Base-by-base conservation (phyloP, 2,113 vertebrate genomes). In the Crotophaga sulcirostris region DNA sequence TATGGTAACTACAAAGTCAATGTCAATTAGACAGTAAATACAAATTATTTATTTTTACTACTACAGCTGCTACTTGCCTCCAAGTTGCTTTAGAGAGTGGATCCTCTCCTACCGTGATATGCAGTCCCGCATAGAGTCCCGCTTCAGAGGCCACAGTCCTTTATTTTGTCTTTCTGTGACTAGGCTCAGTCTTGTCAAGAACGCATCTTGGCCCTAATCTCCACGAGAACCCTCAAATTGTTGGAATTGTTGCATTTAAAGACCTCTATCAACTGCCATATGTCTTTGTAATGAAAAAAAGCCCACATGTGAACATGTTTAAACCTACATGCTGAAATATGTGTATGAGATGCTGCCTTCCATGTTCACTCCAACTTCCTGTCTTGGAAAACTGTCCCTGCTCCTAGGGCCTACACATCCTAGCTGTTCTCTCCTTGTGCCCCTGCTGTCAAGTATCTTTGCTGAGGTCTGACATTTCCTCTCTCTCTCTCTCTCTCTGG, bases 1-100 rank as follows among this genome's bases (percentile, higher is more conserved):
- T 97, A 34, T 96, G 98, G 98, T 98, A 98, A 98, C 87, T 95
- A 96, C 38, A 68, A 52, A 91, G 56, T 84, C 58, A 42, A 31
- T 51, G 17, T 38, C 51, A 51, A 73, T 68, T 45, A 60, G 38
- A 42, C 13, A 88, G 8, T 26, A 69, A 54, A 56, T 45, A 42
- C 4, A 58, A 84, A 42, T 58, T 3, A 80, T 15, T 79, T 68
- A 10, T 15, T 60, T 86, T 70, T 67, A 54, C 25, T 63, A 4
- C 51, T 47, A 51, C 33, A 81, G 42, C 28, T 92, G 13, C 47
- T 69, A 38, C 7, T 67, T 84, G 33, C 44, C 38, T 75, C 23
- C n/a, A 51, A 49, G 18, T 51, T 2, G 2, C n/a, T 92, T 84
- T 54, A 80, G 55, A 56, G 44, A 51, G 20, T 29, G 47, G 59